Evolutionary conservation across 2,113 vertebrate species (phyloP).

Genomic region (Oryzias celebensis): DNA sequence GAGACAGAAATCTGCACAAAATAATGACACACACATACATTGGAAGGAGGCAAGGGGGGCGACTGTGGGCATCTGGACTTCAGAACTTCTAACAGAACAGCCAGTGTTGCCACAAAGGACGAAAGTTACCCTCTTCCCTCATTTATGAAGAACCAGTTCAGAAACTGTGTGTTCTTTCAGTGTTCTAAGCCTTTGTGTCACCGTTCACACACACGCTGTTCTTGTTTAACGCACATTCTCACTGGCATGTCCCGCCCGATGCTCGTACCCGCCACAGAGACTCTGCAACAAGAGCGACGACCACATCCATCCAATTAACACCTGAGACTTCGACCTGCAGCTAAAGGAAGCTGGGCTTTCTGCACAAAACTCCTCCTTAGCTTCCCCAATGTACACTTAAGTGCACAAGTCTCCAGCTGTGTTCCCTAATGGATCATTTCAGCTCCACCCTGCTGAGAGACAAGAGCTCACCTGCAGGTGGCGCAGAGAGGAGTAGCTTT

Average conservation of each 20-base stretch:
- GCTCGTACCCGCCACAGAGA: conserved; percentile 38
- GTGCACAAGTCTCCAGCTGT: conserved; percentile 44
- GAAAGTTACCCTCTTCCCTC: conserved; percentile 42
- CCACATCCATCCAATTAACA: conserved; percentile 4
- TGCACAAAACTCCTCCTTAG: conserved; percentile 55
- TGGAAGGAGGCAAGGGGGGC: conserved; percentile 8
- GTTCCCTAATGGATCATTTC: conserved; percentile 25
- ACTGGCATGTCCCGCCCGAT: conserved; percentile 14
- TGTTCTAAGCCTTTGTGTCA: conserved; percentile 48
- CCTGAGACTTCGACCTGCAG: conserved; percentile 6
- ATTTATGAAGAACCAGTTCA: conserved; percentile 47
- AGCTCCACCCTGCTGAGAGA: conserved; percentile 25
- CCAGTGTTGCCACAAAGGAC: conserved; percentile 47
- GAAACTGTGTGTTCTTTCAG: conserved; percentile 37
- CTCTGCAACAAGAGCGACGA: conserved; percentile 33
- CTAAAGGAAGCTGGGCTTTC: conserved; percentile 31
- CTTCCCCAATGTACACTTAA: conserved; percentile 48
- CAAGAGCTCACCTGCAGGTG: conserved; percentile 21
- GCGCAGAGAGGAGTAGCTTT: conserved; percentile 29
- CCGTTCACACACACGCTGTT: conserved; percentile 50
- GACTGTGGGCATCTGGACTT: conserved; percentile 36
- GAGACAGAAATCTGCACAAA: conserved; percentile 46
- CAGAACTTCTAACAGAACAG: conserved; percentile 35
- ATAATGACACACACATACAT: conserved; percentile 24
- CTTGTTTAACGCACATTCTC: conserved; percentile 27